phyloP scores from a whole-genome alignment of 2,797 vertebrate species.

The Lepidocolaptes lacrymiger region DNA sequence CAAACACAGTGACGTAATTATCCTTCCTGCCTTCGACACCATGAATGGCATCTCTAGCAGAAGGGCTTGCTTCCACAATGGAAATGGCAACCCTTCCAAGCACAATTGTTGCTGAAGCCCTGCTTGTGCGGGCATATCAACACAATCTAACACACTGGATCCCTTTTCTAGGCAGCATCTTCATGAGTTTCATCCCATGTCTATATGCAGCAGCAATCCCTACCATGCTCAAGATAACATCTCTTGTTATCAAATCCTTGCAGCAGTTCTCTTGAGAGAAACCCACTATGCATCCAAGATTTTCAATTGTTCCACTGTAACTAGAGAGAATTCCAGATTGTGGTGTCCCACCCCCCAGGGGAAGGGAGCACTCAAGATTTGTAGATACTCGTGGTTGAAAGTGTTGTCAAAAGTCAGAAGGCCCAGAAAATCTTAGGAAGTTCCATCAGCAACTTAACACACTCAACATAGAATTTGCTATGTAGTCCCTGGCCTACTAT shows the following conservation, averaged over 20 bases:
- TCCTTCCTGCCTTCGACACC: not conserved
- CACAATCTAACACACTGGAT: not conserved
- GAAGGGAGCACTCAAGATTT: not conserved
- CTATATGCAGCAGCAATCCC: not conserved
- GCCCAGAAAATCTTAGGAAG: not conserved
- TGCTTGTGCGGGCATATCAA: not conserved
- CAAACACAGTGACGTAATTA: not conserved
- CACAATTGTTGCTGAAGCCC: not conserved
- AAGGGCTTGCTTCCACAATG: not conserved
- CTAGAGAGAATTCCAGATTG: not conserved
- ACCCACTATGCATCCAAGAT: not conserved
- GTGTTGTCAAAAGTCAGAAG: not conserved
- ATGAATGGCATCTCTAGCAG: not conserved
- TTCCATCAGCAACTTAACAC: not conserved
- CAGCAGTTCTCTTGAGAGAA: not conserved
- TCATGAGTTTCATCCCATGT: not conserved
- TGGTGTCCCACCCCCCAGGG: not conserved
- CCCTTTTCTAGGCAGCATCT: not conserved
- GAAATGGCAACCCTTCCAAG: not conserved
- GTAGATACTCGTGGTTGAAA: accelerated
- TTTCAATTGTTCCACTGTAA: not conserved
- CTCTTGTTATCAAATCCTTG: not conserved
- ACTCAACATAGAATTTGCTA: not conserved
- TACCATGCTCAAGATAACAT: not conserved
- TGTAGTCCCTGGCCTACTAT: not conserved